A percentile compares a stretch with the other conserved stretches of the same genome.
Conservation (phyloP, 2,113 vertebrate species). For the Neogobius melanostomus region DNA sequence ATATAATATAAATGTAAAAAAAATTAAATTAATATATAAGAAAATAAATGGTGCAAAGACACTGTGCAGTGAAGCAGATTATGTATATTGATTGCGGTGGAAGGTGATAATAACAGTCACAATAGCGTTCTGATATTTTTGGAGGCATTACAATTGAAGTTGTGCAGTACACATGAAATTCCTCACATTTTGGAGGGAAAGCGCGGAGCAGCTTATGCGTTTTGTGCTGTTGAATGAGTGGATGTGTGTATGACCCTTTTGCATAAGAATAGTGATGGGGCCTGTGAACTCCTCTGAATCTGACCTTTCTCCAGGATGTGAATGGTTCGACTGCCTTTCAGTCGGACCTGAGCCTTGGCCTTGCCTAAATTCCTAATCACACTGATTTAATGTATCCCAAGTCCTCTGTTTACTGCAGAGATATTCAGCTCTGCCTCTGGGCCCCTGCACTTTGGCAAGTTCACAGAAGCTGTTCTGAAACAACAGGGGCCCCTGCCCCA, state of each 20-base stretch:
- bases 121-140: too few relatives aligned
- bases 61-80: too few relatives aligned
- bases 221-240: constrained; percentile 41
- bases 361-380: constrained; percentile 68
- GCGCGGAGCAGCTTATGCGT: constrained; percentile 50
- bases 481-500: constrained; percentile 50
- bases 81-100: too few relatives aligned
- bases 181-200: constrained; percentile 71
- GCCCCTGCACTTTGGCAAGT: constrained; percentile 49
- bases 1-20: too few relatives aligned
- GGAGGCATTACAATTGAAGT: background rate
- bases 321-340: constrained; percentile 67
- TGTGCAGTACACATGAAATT: constrained; percentile 16
- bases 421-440: constrained; percentile 43
- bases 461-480: constrained; percentile 54
- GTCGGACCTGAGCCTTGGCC: constrained; percentile 55
- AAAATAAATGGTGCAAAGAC: too few relatives aligned
- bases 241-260: constrained; percentile 56
- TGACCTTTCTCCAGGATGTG: constrained; percentile 65
- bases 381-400: constrained; percentile 72
- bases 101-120: too few relatives aligned
- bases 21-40: too few relatives aligned
- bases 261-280: constrained; percentile 72
- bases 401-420: constrained; percentile 47
- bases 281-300: constrained; percentile 72